Percentiles rank a stretch among this genome's conserved stretches.
Evolutionary conservation across 2,113 vertebrate genomes (phyloP).

Genomic region (Chaenocephalus aceratus): DNA sequence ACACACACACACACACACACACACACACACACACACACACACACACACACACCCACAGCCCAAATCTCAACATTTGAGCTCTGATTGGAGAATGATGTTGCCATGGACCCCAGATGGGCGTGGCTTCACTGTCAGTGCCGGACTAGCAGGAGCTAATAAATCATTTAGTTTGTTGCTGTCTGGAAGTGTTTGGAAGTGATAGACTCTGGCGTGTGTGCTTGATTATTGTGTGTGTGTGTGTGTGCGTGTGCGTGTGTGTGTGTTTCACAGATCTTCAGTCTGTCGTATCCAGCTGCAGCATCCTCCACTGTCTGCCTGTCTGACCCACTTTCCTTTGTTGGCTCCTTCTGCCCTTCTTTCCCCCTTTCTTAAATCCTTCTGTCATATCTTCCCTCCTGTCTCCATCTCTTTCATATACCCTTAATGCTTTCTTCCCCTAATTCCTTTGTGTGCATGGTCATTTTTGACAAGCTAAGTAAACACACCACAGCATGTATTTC

Average conservation of each 20-base stretch:
- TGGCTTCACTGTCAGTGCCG: constrained; percentile 42
- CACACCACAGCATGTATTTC: constrained; percentile 2
- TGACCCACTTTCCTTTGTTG: constrained; percentile 73
- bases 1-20: constrained; percentile 16
- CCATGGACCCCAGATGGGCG: constrained; percentile 66
- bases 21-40: background rate
- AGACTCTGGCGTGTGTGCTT: constrained; percentile 29
- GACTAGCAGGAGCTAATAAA: constrained; percentile 71
- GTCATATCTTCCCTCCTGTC: constrained; percentile 6
- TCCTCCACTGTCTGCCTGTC: constrained; percentile 61
- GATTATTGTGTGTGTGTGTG: no score
- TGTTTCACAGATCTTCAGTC: constrained; percentile 58
- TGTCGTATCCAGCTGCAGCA: constrained; percentile 61
- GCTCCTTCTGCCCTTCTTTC: constrained; percentile 27
- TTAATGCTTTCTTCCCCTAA: constrained; percentile 19
- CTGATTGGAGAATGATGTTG: constrained; percentile 64
- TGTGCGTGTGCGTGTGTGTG: constrained; percentile 11
- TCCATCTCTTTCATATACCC: background rate
- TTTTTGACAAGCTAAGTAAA: constrained; percentile 19
- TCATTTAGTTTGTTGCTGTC: constrained; percentile 64
- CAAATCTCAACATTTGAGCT: constrained; percentile 46
- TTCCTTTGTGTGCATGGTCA: constrained; percentile 1
- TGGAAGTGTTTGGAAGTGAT: constrained; percentile 29
- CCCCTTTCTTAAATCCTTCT: background rate
- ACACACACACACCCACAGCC: constrained; percentile 4